Conservation (phyloP, 2,797 vertebrate genomes). For the Cephalopachus bancanus region DNA sequence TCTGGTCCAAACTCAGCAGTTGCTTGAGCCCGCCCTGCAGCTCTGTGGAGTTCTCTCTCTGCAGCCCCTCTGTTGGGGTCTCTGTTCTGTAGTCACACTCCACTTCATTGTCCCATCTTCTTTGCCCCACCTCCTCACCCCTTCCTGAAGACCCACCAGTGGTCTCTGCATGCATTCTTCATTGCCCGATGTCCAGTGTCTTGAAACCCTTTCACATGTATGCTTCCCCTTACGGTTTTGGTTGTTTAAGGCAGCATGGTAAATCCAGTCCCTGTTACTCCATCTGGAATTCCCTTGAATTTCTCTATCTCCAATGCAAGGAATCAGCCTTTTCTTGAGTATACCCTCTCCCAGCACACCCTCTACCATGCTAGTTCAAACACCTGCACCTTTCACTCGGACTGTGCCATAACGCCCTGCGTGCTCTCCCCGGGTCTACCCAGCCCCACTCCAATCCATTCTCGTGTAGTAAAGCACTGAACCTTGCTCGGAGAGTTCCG, state of each 20-base stretch:
- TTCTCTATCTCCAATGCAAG: not conserved
- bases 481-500: not conserved
- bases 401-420: rapidly evolving
- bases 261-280: not conserved
- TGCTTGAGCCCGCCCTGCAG: too few relatives aligned
- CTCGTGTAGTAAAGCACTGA: not conserved
- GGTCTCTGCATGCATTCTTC: not conserved
- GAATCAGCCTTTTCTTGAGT: not conserved
- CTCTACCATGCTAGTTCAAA: not conserved
- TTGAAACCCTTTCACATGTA: not conserved
- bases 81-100: too few relatives aligned
- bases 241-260: not conserved
- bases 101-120: not conserved
- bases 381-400: not conserved
- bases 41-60: not conserved
- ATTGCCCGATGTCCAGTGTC: not conserved
- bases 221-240: too few relatives aligned
- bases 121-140: not conserved
- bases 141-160: not conserved
- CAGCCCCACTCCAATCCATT: not conserved
- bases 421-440: not conserved
- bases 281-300: not conserved
- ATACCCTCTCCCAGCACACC: not conserved
- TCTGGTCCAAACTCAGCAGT: not conserved
- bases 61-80: too few relatives aligned